Conservation (phyloP, 1,140 invertebrate species). For the Drosophila sucinea region DNA sequence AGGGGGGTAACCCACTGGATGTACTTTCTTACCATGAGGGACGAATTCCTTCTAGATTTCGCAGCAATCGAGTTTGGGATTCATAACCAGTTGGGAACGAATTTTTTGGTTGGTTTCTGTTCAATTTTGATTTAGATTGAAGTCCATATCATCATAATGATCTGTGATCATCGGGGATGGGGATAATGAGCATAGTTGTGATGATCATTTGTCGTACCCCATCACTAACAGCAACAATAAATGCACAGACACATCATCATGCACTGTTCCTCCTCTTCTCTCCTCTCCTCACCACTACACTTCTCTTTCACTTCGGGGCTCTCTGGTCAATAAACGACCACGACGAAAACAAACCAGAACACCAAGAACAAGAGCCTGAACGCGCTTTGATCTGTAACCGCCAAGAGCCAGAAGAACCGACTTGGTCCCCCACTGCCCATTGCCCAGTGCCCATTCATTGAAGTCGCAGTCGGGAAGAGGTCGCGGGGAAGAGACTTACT, state of each 20-base stretch:
- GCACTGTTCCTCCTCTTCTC: constrained; percentile 7
- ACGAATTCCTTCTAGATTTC: too few relatives aligned
- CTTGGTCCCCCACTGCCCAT: constrained; percentile 5
- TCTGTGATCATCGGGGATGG: neutral
- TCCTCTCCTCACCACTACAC: too few relatives aligned
- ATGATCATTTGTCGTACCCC: constrained; percentile 29
- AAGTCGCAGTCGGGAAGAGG: constrained; percentile 35
- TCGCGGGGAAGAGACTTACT: constrained; percentile 31
- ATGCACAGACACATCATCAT: constrained; percentile 57
- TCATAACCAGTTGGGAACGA: too few relatives aligned
- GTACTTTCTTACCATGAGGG: too few relatives aligned
- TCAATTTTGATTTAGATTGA: too few relatives aligned
- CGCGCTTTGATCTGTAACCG: constrained; percentile 62
- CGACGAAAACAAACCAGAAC: constrained; percentile 39
- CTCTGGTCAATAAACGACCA: constrained; percentile 63
- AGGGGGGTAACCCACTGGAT: too few relatives aligned
- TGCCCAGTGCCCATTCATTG: constrained; percentile 45
- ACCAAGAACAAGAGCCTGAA: constrained; percentile 64
- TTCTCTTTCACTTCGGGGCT: constrained; percentile 27
- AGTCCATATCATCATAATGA: too few relatives aligned
- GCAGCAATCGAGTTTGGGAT: too few relatives aligned
- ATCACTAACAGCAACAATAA: constrained; percentile 48
- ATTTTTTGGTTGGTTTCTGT: too few relatives aligned
- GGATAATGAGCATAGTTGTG: constrained; percentile 16
- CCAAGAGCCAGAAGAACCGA: constrained; percentile 23